Evolutionary conservation across 1,140 invertebrate species (phyloP), one percentile per base, ranked within the genome.

Genomic region (Nixonia krombeini): DNA sequence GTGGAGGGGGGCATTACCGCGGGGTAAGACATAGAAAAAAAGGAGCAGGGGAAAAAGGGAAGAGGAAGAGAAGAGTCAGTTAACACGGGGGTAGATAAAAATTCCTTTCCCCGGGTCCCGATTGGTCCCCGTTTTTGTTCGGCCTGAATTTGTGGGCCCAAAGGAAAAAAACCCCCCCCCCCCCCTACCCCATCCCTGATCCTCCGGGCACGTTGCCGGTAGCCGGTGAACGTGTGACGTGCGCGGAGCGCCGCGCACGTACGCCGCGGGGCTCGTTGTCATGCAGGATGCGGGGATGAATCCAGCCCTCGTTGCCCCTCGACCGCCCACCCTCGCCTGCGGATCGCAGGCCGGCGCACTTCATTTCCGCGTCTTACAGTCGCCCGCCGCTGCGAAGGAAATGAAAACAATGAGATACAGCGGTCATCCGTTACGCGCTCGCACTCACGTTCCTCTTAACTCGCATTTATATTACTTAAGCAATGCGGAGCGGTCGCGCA

Each of bases 361-460:
- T 78, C 76, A 76, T 76, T 78, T 78, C 76, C 74, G 76, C 70
- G 72, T 82, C 80, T 81, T 81, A 82, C 79, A 79, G 78, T 58
- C 69, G 65, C 67, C 72, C 65, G 77, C 68, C 71, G 56, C 49
- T 72, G 42, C 78, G 75, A 80, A 81, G 80, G 80, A 82, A 82
- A 82, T 82, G 80, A 82, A 82, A 82, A 82, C 79, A 82, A 82
- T 82, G 79, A 81, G 80, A 82, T 82, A 82, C 80, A 82, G 78
- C 80, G 79, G 80, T 82, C 80, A 82, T 82, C 78, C 77, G 79
- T 82, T 82, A 81, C 66, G 56, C 42, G 56, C 63, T 47, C 59
- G 45, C 55, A 59, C 70, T 74, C 56, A 12, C 74, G 74, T 71
- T 73, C 66, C 79, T 80, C 78, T 79, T 81, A 76, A 79, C 75